phyloP scores from a whole-genome alignment of 1,140 invertebrate genomes.

The Aphidius ervi region DNA sequence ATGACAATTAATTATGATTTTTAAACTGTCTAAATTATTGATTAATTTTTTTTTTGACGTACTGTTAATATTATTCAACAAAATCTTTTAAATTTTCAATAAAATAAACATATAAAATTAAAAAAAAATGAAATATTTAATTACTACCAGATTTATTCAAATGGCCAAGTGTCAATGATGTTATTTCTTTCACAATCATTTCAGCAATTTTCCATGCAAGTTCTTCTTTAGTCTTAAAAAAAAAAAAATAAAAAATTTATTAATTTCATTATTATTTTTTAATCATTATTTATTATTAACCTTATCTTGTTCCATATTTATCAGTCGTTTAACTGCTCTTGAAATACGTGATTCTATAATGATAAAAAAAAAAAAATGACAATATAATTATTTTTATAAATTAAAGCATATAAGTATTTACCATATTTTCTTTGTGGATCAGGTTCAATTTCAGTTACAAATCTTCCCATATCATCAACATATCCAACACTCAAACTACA shows the following conservation, averaged over 20 bases:
- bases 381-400: slow-evolving; percentile 4
- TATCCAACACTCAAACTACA: slow-evolving; percentile 75
- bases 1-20: too few relatives aligned
- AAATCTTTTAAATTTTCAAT: too few relatives aligned
- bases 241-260: slow-evolving; percentile 3
- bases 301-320: slow-evolving; percentile 75
- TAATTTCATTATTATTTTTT: slow-evolving; percentile 19
- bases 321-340: slow-evolving; percentile 71
- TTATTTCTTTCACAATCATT: slow-evolving; percentile 91
- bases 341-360: slow-evolving; percentile 57
- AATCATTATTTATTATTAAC: slow-evolving; percentile 38
- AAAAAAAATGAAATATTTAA: too few relatives aligned
- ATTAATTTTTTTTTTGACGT: too few relatives aligned
- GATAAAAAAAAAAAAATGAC: slow-evolving; percentile 8
- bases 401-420: slow-evolving; percentile 16
- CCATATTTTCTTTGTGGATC: slow-evolving; percentile 69
- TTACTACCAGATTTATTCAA: too few relatives aligned
- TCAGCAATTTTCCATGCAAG: slow-evolving; percentile 92
- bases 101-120: too few relatives aligned
- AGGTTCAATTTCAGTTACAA: slow-evolving; percentile 83
- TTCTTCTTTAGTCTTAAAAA: slow-evolving; percentile 77
- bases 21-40: too few relatives aligned
- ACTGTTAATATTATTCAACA: too few relatives aligned
- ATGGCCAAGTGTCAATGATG: slow-evolving; percentile 69
- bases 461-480: slow-evolving; percentile 80